A percentile compares a stretch with the other conserved stretches of the same genome.
These are phyloP conservation scores for Donacobius atricapilla DNA, from an alignment of 2,113 vertebrate species.

Conservation along the genomic window DNA sequence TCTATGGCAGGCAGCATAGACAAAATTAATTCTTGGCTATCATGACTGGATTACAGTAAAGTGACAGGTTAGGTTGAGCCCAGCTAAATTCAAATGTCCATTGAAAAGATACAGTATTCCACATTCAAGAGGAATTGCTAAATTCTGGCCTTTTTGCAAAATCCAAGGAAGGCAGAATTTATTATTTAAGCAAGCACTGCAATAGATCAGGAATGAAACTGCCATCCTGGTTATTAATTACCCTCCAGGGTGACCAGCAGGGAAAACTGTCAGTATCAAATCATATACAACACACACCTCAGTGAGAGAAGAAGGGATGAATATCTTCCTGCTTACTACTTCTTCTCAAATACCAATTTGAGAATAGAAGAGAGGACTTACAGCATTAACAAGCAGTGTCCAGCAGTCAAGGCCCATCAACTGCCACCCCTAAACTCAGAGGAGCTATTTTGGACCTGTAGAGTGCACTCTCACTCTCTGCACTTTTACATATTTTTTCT, in stretches of 20 bases:
- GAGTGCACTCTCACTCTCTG: not conserved
- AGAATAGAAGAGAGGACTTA: not conserved
- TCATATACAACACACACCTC: no score
- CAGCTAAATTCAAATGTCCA: not conserved
- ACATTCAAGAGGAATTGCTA: not conserved
- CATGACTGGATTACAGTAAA: not conserved
- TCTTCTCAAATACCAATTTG: not conserved
- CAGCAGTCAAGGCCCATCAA: not conserved
- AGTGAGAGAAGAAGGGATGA: not conserved
- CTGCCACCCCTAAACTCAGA: not conserved
- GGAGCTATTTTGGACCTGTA: not conserved
- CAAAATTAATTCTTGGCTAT: not conserved
- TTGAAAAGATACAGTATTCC: not conserved
- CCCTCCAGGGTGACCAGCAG: not conserved
- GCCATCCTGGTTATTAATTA: not conserved
- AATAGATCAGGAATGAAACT: not conserved
- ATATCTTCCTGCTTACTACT: not conserved
- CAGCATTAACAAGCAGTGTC: not conserved
- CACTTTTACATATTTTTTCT: accelerated
- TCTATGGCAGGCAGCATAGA: not conserved
- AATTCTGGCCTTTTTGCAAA: not conserved
- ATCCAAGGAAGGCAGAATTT: not conserved
- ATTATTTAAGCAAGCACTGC: not conserved
- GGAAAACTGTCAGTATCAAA: not conserved
- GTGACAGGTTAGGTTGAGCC: not conserved